phyloP scores from a whole-genome alignment of 2,113 vertebrate genomes.

The Sphyrna mokarran region DNA sequence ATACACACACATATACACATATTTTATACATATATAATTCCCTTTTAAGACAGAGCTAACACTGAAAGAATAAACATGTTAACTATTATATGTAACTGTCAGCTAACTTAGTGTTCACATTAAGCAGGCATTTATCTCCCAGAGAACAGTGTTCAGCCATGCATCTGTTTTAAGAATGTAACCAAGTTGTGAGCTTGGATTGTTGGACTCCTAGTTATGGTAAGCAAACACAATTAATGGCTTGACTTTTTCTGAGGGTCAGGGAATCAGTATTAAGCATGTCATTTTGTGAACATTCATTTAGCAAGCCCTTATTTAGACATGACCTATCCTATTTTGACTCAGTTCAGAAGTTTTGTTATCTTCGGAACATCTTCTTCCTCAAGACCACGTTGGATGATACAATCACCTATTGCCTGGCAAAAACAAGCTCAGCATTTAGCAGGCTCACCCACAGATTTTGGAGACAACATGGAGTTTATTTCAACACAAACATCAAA shows the following conservation, averaged over 20 bases:
- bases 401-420: not conserved
- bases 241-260: not conserved
- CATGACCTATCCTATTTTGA: not conserved
- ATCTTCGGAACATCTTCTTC: not conserved
- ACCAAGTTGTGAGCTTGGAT: not conserved
- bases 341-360: not conserved
- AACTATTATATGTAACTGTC: not conserved
- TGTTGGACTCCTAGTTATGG: not conserved
- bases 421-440: not conserved
- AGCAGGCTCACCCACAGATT: not conserved
- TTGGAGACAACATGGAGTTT: not conserved
- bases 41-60: not conserved
- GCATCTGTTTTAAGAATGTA: not conserved
- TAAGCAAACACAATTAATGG: not conserved
- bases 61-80: not conserved
- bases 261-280: not conserved
- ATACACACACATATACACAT: too few species aligned
- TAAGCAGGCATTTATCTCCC: not conserved
- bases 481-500: not conserved
- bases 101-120: not conserved
- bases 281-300: not conserved
- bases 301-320: not conserved
- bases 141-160: not conserved
- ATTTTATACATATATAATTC: not conserved
- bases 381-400: not conserved